phyloP scores from a whole-genome alignment of 23 tunicate genomes.

The Aplidium turbinatum region DNA sequence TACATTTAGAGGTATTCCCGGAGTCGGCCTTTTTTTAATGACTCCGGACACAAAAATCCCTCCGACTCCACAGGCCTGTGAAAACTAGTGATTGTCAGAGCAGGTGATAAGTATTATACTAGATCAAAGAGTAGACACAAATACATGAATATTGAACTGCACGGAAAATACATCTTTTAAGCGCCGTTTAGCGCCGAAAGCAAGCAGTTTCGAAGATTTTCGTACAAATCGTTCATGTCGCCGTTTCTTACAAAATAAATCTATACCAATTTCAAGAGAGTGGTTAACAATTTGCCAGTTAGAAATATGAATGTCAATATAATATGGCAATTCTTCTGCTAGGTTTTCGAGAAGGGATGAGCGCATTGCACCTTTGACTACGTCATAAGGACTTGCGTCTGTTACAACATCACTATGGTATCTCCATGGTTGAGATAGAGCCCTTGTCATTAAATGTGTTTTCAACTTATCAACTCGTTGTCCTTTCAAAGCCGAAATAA shows the following conservation, averaged over 20 bases:
- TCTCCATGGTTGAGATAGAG: constrained; percentile 64
- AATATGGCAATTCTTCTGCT: constrained; percentile 75
- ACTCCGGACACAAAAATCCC: too few species aligned
- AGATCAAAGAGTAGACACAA: background rate
- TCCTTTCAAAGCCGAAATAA: constrained; percentile 57
- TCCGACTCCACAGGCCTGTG: too few species aligned
- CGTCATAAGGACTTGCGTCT: constrained; percentile 50
- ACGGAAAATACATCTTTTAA: background rate
- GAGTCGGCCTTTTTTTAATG: too few species aligned
- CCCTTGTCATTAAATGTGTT: constrained; percentile 40
- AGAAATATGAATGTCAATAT: constrained; percentile 31
- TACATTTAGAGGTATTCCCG: too few species aligned
- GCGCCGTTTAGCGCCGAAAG: constrained; percentile 15
- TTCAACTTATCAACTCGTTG: constrained; percentile 4
- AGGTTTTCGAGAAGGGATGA: constrained; percentile 71
- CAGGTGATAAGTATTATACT: too few species aligned
- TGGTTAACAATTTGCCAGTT: constrained; percentile 40
- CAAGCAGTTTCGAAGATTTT: background rate
- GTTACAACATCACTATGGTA: constrained; percentile 55
- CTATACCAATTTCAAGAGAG: constrained; percentile 12
- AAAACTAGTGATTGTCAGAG: too few species aligned
- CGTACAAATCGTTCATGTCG: constrained; percentile 26
- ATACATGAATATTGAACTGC: background rate
- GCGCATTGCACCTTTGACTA: constrained; percentile 48
- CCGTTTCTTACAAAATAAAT: constrained; percentile 30